phyloP scores from a whole-genome alignment of 2,888 invertebrate genomes.

The Amphipyra tragopoginis region DNA sequence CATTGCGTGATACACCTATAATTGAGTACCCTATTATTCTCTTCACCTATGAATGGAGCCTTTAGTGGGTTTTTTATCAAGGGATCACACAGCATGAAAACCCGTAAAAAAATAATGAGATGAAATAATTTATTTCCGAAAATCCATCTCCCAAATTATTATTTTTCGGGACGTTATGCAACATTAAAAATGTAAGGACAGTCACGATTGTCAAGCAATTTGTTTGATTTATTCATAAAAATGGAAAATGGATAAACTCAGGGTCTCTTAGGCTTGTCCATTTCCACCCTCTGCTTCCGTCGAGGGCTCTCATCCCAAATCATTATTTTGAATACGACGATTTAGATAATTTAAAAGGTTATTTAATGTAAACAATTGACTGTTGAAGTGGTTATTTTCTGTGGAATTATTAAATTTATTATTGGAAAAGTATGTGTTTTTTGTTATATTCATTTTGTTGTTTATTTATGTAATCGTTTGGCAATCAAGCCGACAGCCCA shows the following conservation, averaged over 20 bases:
- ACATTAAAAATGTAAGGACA: slow-evolving; percentile 40
- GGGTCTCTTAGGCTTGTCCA: slow-evolving; percentile 39
- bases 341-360: slow-evolving; percentile 42
- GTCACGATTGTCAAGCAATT: slow-evolving; percentile 51
- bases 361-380: slow-evolving; percentile 18
- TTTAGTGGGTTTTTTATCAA: too few relatives aligned
- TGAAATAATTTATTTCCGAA: too few relatives aligned
- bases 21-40: too few relatives aligned
- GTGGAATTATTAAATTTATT: background rate
- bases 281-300: slow-evolving; percentile 37
- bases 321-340: slow-evolving; percentile 39
- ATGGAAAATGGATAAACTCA: slow-evolving; percentile 41
- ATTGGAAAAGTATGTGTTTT: too few relatives aligned
- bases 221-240: slow-evolving; percentile 56
- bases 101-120: too few relatives aligned
- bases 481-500: too few relatives aligned
- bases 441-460: too few relatives aligned
- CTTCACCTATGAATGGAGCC: too few relatives aligned
- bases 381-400: slow-evolving; percentile 7
- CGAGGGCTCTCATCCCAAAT: slow-evolving; percentile 30
- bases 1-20: too few relatives aligned
- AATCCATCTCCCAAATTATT: too few relatives aligned
- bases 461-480: too few relatives aligned
- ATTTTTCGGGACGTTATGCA: slow-evolving; percentile 11
- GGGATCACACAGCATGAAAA: too few relatives aligned